Base-by-base conservation (phyloP, 2,113 vertebrate species). In the Apodemus speciosus region DNA sequence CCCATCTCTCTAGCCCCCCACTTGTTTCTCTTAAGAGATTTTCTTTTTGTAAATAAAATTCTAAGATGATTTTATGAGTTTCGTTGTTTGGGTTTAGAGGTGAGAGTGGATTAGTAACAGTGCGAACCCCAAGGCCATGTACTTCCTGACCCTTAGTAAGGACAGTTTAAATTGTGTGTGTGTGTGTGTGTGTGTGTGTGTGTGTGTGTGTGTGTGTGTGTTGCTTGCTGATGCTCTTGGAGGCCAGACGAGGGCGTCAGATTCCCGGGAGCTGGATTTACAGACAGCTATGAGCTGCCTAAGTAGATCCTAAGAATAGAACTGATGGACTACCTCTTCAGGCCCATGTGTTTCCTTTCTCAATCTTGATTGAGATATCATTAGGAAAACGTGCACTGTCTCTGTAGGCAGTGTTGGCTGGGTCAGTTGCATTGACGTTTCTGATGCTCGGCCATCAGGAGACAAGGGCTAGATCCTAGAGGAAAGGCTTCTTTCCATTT, bases 281-380 rank as follows among this genome's bases (percentile, higher is more conserved):
- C 4, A 84, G 38, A 15, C 27, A 11, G 25, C 27, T 46, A 9
- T 43, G 38, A 84, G 38, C 38, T 84, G 25, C 16, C 27, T 62
- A 43, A 64, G 58, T 32, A 27, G 38, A 5, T 64, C 38, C 40
- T 64, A 38, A 40, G 80, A 84, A 20, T 27, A 64, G 58, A 64
- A 49, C 40, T 46, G 27, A 32, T 84, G 81, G 32, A 40, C 40
- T 46, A 13, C 6, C 27, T 46, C 58, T 84, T 64, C 58, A 64
- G 40, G 15, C 81, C 18, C 2, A 4, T 15, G 92, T 84, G 79
- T 94, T 87, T 51, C 90, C 30, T 96, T 96, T 95, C 68, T 86
- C 92, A 97, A 88, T 95, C 93, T 96, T 66, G 92, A 30, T 21
- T 85, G 30, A 64, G 40, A 11, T 35, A 43, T 35, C 81, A 13